phyloP scores from a whole-genome alignment of 2,113 vertebrate species.

The Onychostruthus taczanowskii region DNA sequence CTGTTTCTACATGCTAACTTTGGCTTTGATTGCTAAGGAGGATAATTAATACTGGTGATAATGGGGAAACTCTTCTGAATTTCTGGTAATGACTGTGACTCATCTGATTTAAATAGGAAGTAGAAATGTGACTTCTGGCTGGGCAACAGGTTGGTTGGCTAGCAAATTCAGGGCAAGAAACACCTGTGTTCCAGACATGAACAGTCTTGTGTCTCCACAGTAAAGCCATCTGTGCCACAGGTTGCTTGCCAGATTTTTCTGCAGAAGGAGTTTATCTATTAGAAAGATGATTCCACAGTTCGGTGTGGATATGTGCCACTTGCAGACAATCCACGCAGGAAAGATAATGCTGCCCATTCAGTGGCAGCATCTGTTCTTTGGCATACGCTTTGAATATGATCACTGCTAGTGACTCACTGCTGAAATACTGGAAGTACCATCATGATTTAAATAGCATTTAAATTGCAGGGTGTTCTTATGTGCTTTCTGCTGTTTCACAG shows the following conservation, averaged over 20 bases:
- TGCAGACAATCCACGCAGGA: constrained; percentile 50
- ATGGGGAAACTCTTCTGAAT: not conserved
- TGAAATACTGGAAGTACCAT: constrained; percentile 17
- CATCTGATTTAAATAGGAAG: not conserved
- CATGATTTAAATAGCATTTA: not conserved
- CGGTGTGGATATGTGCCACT: constrained; percentile 23
- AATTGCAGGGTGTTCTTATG: not conserved
- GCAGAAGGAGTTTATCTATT: constrained; percentile 48
- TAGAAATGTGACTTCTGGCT: not conserved
- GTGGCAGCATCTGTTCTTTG: constrained; percentile 53
- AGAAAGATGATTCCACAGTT: constrained; percentile 24
- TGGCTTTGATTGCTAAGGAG: not conserved
- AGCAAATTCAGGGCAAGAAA: not conserved
- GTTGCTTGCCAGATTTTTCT: constrained; percentile 50
- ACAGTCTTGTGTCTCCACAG: not conserved
- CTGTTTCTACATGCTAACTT: not conserved
- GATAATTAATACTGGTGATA: not conserved
- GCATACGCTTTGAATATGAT: not conserved
- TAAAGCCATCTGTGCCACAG: constrained; percentile 46
- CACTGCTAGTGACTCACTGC: not conserved
- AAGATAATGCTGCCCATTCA: constrained; percentile 54
- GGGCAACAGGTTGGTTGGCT: constrained; percentile 30
- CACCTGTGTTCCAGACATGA: constrained; percentile 47
- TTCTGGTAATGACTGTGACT: not conserved
- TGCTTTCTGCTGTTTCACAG: not conserved